Evolutionary conservation across 2,797 vertebrate genomes (phyloP), one percentile per base, ranked within the genome.

Genomic region (Danionella dracula): DNA sequence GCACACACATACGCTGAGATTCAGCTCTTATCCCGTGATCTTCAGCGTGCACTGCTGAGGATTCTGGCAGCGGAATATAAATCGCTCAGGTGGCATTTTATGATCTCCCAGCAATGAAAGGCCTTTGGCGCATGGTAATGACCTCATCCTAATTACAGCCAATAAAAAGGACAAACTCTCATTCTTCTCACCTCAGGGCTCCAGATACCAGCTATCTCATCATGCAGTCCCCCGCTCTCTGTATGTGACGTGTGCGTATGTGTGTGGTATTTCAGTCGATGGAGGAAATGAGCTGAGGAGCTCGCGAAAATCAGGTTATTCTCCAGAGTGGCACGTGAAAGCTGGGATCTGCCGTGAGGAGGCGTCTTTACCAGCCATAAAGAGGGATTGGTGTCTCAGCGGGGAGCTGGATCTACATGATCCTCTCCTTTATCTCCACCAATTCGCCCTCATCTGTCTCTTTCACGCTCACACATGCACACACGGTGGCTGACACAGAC

Each of bases 241-340:
- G 27, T 51, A 13, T 53, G 32, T 34, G 38, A 27, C 15, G 38
- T 34, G 41, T 13, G 40, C 1, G 15, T 11, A 41, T 66, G 50
- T 64, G 62, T 56, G 63, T 37, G 51, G 20, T 31, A 48, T 48
- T 55, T 56, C 8, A 66, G 63, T 66, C 51, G 63, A 66, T 66
- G 40, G 55, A 51, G 63, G 50, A 66, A 56, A 66, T 56, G 63
- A 66, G 63, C 50, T 48, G 51, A 55, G 51, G 23, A 6, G 55
- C 41, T 50, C 37, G 62, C 17, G 76, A 63, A 82, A 80, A 87
- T 82, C 87, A 88, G 82, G 72, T 83, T 72, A 77, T 76, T 78
- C 76, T 81, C 74, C 23, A 6, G 49, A 12, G 54, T n/a, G 45
- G 37, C 7, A 54, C 38, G 46, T 41, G 66, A 50, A 37, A 4